Base-by-base conservation (phyloP, 2,888 invertebrate species). In the Dynastes grantii region DNA sequence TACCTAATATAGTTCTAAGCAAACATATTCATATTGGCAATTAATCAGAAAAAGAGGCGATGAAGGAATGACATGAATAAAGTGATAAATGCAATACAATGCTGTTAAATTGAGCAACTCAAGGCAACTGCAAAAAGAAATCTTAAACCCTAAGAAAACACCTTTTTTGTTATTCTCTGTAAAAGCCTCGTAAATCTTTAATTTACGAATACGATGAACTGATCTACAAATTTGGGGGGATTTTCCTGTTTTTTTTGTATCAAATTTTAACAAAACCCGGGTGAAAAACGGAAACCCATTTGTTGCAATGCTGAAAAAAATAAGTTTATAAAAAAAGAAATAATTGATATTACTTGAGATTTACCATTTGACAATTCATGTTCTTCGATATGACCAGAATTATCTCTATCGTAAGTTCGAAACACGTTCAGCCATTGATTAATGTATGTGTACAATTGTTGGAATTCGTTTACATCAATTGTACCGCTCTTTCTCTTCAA, bases 381-480 rank as follows among this genome's bases (percentile, higher is more conserved):
- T 86, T 95, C 94, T 83, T 97, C 97, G 83, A 97, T 96, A 82
- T 92, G 91, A 0, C 97, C 97, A 6, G 96, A 96, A 81, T 94
- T 92, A 86, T 97, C 96, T n/a, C 92, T 89, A 88, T 97, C 97
- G 86, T 95, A 97, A 1, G 94, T 93, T 86, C 94, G 94, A 88
- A 97, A 97, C 0, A 96, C 95, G 9, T 92, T 90, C 71, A 96
- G 89, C 97, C 97, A 97, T 83, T 97, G 94, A 88, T 97, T 97
- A 51, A 97, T 93, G 85, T 97, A 97, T 77, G 92, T 93, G 88
- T 95, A 97, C 27, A 97, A 90, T 84, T 95, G 94, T 87, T 95
- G 95, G 87, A 97, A 97, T 88, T 97, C 97, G 82, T 92, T 91
- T 1, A 96, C 84, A 86, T 96, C 95, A 82, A 97, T 96, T 32